phyloP scores from a whole-genome alignment of 2,888 invertebrate species.

The Dexiosoma caninum region DNA sequence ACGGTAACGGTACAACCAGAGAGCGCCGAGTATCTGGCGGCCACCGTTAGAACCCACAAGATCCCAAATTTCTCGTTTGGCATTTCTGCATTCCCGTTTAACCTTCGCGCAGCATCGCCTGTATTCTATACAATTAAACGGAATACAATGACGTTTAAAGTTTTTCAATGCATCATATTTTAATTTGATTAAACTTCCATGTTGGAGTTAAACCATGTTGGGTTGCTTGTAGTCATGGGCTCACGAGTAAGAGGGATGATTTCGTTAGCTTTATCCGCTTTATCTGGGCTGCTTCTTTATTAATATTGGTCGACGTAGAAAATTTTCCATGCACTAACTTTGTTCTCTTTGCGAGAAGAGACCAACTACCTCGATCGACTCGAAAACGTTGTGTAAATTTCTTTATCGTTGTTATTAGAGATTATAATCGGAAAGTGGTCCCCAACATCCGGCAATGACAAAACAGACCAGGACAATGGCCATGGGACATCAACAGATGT shows the following conservation, averaged over 20 bases:
- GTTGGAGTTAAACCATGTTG: neutral
- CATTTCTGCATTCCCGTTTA: constrained; percentile 1
- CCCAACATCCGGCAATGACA: too few species aligned
- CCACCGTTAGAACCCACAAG: too few species aligned
- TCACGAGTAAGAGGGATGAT: neutral
- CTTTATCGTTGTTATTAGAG: neutral
- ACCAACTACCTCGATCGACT: neutral
- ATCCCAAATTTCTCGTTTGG: constrained; percentile 3
- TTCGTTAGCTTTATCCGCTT: neutral
- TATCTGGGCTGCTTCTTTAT: constrained; percentile 12
- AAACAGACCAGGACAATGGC: too few species aligned
- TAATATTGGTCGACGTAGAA: neutral
- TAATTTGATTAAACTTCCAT: neutral
- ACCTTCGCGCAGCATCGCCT: neutral
- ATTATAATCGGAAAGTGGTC: too few species aligned
- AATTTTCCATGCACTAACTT: neutral
- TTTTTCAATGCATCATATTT: neutral
- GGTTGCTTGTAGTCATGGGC: neutral
- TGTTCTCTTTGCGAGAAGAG: neutral
- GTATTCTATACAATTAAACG: neutral
- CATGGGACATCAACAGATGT: too few species aligned
- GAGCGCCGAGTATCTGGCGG: too few species aligned
- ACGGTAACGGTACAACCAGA: too few species aligned
- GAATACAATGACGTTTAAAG: neutral
- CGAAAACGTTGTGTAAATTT: neutral